A percentile compares a stretch with the other conserved stretches of the same genome.
Evolutionary conservation across 1,140 invertebrate genomes (phyloP).

Genomic region (Diabrotica virgifera): DNA sequence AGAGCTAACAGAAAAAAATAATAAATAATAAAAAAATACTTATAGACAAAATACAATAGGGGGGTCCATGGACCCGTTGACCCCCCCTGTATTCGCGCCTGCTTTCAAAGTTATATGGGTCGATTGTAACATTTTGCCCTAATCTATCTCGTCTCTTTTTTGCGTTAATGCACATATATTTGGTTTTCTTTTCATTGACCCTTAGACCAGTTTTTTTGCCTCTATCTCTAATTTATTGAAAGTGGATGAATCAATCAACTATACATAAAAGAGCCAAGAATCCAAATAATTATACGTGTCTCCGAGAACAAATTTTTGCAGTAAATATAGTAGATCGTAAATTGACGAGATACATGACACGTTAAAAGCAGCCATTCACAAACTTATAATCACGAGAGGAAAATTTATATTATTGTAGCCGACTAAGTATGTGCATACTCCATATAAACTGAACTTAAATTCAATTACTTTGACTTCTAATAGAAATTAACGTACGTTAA

Average conservation of each 20-base stretch:
- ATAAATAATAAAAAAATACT: too few species aligned
- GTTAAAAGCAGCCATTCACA: conserved; percentile 33
- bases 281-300: conserved; percentile 1
- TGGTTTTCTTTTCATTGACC: too few species aligned
- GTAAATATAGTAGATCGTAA: conserved; percentile 28
- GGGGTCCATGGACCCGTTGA: too few species aligned
- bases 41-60: too few species aligned
- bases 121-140: too few species aligned
- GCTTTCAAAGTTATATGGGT: too few species aligned
- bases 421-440: conserved; percentile 28
- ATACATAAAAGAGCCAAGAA: conserved; percentile 1
- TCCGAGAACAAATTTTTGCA: conserved; percentile 22
- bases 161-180: too few species aligned
- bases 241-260: background rate
- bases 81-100: too few species aligned
- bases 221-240: too few species aligned
- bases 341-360: conserved; percentile 36
- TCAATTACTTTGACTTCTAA: conserved; percentile 33
- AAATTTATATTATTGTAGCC: conserved; percentile 37
- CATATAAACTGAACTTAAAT: conserved; percentile 36
- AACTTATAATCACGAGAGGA: conserved; percentile 36
- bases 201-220: too few species aligned
- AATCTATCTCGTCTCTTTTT: too few species aligned
- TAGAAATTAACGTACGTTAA: conserved; percentile 36
- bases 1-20: too few species aligned